These are phyloP conservation scores for Cervus canadensis DNA, from an alignment of 2,113 vertebrate species.

Conservation along the genomic window DNA sequence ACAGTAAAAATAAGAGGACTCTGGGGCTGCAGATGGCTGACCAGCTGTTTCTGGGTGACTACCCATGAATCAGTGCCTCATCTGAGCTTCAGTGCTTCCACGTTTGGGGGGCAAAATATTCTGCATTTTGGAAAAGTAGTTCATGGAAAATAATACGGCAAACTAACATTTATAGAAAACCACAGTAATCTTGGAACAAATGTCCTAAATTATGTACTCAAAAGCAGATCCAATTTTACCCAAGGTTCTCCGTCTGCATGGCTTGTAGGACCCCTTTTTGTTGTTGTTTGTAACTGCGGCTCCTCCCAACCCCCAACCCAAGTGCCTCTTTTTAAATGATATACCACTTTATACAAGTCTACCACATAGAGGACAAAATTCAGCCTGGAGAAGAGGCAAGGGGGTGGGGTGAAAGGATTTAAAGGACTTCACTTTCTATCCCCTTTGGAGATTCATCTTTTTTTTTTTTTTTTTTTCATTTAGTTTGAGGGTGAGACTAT, in stretches of 20 bases:
- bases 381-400: background rate
- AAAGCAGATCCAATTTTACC: constrained; percentile 75
- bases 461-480: constrained; percentile 29
- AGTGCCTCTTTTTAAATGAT: background rate
- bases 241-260: constrained; percentile 63
- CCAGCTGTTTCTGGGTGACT: constrained; percentile 77
- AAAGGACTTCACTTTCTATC: background rate
- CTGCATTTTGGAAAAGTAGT: constrained; percentile 76
- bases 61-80: constrained; percentile 73
- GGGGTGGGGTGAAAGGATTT: background rate
- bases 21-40: constrained; percentile 72
- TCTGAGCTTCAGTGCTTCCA: constrained; percentile 67
- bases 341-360: background rate
- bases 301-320: constrained; percentile 11
- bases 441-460: background rate
- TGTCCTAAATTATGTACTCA: constrained; percentile 78
- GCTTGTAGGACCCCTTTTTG: constrained; percentile 45
- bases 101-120: constrained; percentile 74
- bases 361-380: background rate
- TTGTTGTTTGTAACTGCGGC: constrained; percentile 15
- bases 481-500: constrained; percentile 47
- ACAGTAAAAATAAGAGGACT: constrained; percentile 71
- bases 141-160: constrained; percentile 79
- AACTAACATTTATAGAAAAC: constrained; percentile 79
- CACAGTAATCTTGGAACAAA: constrained; percentile 79